phyloP scores from a whole-genome alignment of 2,797 vertebrate species.

The Valencia hispanica region DNA sequence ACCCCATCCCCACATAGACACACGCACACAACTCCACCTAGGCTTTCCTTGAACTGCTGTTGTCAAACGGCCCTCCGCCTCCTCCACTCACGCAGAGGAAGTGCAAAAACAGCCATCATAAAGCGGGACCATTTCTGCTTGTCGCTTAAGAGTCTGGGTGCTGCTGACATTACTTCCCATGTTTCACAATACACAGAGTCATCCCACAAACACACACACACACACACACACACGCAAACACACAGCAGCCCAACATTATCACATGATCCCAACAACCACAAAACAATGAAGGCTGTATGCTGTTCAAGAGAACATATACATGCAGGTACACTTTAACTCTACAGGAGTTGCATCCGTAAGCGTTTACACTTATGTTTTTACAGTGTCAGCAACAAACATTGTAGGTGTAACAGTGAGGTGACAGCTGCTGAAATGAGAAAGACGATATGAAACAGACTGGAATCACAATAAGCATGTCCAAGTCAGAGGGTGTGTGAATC shows the following conservation, averaged over 20 bases:
- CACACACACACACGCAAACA: slow-evolving; percentile 52
- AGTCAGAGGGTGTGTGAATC: slow-evolving; percentile 16
- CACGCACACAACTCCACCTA: slow-evolving; percentile 31
- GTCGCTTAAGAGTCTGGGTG: slow-evolving; percentile 70
- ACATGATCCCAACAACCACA: slow-evolving; percentile 73
- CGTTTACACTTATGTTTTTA: slow-evolving; percentile 25
- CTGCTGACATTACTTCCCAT: slow-evolving; percentile 82
- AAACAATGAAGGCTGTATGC: slow-evolving; percentile 53
- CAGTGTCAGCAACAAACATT: slow-evolving; percentile 3
- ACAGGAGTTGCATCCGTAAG: slow-evolving; percentile 22
- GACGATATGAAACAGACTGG: slow-evolving; percentile 13
- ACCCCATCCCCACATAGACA: slow-evolving; percentile 25
- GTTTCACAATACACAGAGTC: slow-evolving; percentile 81
- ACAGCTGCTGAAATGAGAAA: slow-evolving; percentile 22
- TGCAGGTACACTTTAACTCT: slow-evolving; percentile 18
- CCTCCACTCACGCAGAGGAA: slow-evolving; percentile 67
- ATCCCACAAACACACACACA: slow-evolving; percentile 66
- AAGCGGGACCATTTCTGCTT: slow-evolving; percentile 75
- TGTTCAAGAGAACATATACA: slow-evolving; percentile 42
- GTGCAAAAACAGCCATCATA: slow-evolving; percentile 70
- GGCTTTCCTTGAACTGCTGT: slow-evolving; percentile 49
- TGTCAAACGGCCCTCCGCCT: slow-evolving; percentile 60
- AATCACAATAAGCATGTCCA: slow-evolving; percentile 24
- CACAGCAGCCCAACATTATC: slow-evolving; percentile 63
- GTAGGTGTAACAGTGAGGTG: slow-evolving; percentile 29